Conservation (phyloP, 1,140 invertebrate genomes). For the Anastrepha obliqua region DNA sequence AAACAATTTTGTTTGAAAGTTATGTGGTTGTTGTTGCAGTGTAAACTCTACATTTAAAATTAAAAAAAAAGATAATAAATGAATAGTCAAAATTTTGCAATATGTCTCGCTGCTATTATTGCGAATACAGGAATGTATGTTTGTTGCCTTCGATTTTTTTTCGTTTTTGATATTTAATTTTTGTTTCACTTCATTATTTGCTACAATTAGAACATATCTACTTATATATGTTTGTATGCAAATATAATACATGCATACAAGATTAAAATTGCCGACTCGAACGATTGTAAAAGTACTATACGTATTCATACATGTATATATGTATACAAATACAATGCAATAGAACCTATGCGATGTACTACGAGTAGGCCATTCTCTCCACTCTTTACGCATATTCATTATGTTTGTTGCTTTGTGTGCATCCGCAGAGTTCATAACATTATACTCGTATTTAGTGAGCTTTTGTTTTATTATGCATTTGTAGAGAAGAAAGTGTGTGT, state of each 20-base stretch:
- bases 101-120: too few species aligned
- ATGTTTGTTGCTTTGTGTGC: slow-evolving; percentile 14
- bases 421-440: slow-evolving; percentile 20
- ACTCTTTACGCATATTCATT: slow-evolving; percentile 8
- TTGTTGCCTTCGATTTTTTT: too few species aligned
- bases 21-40: too few species aligned
- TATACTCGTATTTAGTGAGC: slow-evolving; percentile 3
- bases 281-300: not conserved
- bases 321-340: not conserved
- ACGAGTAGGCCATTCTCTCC: not conserved
- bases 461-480: slow-evolving; percentile 12
- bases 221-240: not conserved
- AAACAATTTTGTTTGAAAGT: too few species aligned
- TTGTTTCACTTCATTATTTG: not conserved
- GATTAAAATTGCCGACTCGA: slow-evolving; percentile 13
- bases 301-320: not conserved
- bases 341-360: not conserved
- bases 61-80: too few species aligned
- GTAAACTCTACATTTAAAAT: too few species aligned
- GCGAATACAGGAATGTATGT: not conserved
- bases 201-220: not conserved
- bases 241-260: not conserved
- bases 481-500: not conserved
- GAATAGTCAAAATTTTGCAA: too few species aligned
- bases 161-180: not conserved